Evolutionary conservation across 2,113 vertebrate genomes (phyloP), one percentile per base, ranked within the genome.

Genomic region (Balaeniceps rex): DNA sequence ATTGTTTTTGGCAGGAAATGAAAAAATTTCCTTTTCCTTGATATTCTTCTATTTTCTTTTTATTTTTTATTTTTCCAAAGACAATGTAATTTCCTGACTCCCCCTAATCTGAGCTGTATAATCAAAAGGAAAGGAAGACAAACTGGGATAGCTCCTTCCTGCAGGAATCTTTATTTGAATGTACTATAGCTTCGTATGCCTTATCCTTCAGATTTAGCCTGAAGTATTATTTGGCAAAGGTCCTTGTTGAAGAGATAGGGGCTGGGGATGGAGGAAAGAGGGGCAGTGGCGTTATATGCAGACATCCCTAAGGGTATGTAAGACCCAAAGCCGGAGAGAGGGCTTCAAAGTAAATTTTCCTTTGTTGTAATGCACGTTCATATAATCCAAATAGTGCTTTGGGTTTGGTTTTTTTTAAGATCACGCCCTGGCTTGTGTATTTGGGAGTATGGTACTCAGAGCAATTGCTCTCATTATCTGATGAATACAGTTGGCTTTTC

Each of bases 51-150:
- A 4, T 90, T 84, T 63, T 38, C 9, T 71, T 83, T 69, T 63
- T 68, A 4, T 19, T 58, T 25, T 78, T 25, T 60, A 18, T 83
- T 88, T 85, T 69, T n/a, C 31, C 8, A 7, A 88, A 70, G 61
- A 29, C 7, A 0, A 29, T 94, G 78, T 72, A 89, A 96, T 94
- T 97, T 96, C 93, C 96, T 96, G 94, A 25, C 58, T 77, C 55
- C 65, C 68, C 40, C 36, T 64, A 55, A 74, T 89, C 60, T 38
- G 77, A 87, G 40, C 74, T 63, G 49, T 28, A 2, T 49, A 91
- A 96, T 90, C 89, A 74, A 94, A 95, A 79, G 78, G 89, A 83
- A 51, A n/a, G 81, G 94, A 78, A 83, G 89, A 65, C 66, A 96
- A 87, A 74, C 64, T 61, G 51, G 83, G 75, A 80, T 31, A 80